Conservation (phyloP, 2,797 vertebrate species). For the Gadopsis bispinosus region DNA sequence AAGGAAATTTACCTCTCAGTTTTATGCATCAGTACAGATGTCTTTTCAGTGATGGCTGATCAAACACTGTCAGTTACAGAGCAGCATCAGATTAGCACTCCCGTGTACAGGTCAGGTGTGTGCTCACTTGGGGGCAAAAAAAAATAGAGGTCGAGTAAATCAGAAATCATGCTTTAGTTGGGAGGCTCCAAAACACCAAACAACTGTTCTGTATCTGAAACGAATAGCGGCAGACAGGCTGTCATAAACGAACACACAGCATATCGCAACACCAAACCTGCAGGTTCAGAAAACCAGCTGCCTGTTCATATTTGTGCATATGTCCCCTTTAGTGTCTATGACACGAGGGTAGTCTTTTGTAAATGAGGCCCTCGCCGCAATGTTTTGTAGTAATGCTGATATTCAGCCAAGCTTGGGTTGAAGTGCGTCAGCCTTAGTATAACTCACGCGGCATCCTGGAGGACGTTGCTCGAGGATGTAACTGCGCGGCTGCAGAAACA, state of each 20-base stretch:
- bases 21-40: conserved; percentile 56
- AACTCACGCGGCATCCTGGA: conserved; percentile 48
- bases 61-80: conserved; percentile 29
- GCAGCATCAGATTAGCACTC: conserved; percentile 47
- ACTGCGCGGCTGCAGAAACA: conserved; percentile 24
- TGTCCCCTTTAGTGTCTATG: conserved; percentile 39
- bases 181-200: conserved; percentile 22
- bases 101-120: conserved; percentile 16
- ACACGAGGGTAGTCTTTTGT: conserved; percentile 37
- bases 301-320: conserved; percentile 52
- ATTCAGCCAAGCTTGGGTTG: conserved; percentile 43
- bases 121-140: conserved; percentile 22
- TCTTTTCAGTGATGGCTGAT: conserved; percentile 44
- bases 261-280: conserved; percentile 38
- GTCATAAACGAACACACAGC: conserved; percentile 46
- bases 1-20: conserved; percentile 35
- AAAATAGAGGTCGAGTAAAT: neutral
- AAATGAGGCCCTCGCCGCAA: conserved; percentile 40
- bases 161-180: conserved; percentile 1
- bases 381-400: conserved; percentile 49
- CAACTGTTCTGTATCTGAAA: conserved; percentile 11
- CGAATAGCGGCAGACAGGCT: conserved; percentile 48
- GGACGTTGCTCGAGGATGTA: conserved; percentile 46
- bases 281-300: conserved; percentile 48
- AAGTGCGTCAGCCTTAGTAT: conserved; percentile 54